Conservation (phyloP, 2,888 invertebrate species). For the Clitarchus hookeri region DNA sequence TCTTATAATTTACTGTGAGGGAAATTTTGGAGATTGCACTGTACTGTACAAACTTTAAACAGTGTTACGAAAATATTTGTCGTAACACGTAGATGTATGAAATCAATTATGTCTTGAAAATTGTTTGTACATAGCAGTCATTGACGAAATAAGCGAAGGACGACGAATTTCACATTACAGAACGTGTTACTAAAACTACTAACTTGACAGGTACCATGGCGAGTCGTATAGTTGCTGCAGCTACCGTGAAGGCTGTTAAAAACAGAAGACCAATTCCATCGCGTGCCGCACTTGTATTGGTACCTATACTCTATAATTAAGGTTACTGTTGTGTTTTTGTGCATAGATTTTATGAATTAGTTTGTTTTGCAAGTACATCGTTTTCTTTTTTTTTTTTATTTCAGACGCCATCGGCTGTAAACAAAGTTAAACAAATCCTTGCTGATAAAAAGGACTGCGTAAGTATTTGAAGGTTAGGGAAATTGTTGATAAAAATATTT, state of each 20-base stretch:
- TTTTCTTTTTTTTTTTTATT: conserved; percentile 49
- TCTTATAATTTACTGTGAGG: background rate
- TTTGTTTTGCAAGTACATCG: background rate
- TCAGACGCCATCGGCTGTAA: conserved; percentile 81
- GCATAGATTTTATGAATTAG: background rate
- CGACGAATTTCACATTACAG: background rate
- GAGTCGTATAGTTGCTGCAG: conserved; percentile 79
- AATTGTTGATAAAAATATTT: background rate
- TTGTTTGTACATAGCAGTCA: background rate
- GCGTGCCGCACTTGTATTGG: conserved; percentile 81
- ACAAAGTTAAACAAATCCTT: conserved; percentile 81
- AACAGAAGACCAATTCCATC: conserved; percentile 78
- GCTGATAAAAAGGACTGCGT: conserved; percentile 73
- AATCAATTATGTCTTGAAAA: background rate
- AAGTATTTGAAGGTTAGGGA: conserved; percentile 50
- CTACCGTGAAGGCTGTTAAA: conserved; percentile 86
- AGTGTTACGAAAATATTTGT: background rate
- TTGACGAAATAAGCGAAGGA: background rate
- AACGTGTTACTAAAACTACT: background rate
- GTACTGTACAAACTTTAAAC: background rate
- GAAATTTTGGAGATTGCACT: background rate
- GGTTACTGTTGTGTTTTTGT: no score
- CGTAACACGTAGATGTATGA: background rate
- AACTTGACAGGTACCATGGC: conserved; percentile 61
- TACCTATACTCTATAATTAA: conserved; percentile 48